Evolutionary conservation across 2,888 invertebrate genomes (phyloP), one percentile per base, ranked within the genome.

Genomic region (Coronaproctus castanopsis): DNA sequence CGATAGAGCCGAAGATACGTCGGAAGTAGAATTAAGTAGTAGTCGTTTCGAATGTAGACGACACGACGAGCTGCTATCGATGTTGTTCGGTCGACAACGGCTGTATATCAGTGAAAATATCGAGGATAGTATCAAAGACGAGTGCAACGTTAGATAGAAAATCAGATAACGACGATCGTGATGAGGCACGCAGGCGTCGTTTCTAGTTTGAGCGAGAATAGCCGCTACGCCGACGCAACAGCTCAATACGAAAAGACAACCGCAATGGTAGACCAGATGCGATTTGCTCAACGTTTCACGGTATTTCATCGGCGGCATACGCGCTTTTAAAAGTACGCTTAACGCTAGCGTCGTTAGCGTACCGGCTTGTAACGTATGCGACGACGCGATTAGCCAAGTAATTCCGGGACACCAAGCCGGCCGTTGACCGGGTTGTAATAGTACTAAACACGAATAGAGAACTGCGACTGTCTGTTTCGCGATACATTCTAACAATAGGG

Each of bases 141-240:
- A 70, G 69, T 78, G 76, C 59, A 79, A 68, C 14, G 74, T 72
- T 55, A 77, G 68, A 58, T 76, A 74, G 65, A 77, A 75, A 62
- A 77, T 70, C 65, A 73, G 73, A 67, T 73, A 75, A 63, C 76
- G 67, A 57, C 73, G 70, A 65, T 74, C 73, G 1, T 76, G 75
- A 68, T 76, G 71, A 64, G 75, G 71, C 54, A 67, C 69, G 66
- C 76, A 77, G 2, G 69, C 68, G 57, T 68, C 69, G 36, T 36
- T 14, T 36, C 14, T 36, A 14, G 65, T 65, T 18, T 70, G 65
- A 1, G 76, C 76, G 61, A 77, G 69, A 21, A 77, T 72, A 20
- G 76, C 75, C 18, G 77, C 77, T 0, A 76, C 74, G 0, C 77
- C 77, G 1, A 77, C 76, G 66, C 77, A 74, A 1, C 74, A 72